Conservation (phyloP, 2,888 invertebrate species). For the Reticulitermes lucifugus region DNA sequence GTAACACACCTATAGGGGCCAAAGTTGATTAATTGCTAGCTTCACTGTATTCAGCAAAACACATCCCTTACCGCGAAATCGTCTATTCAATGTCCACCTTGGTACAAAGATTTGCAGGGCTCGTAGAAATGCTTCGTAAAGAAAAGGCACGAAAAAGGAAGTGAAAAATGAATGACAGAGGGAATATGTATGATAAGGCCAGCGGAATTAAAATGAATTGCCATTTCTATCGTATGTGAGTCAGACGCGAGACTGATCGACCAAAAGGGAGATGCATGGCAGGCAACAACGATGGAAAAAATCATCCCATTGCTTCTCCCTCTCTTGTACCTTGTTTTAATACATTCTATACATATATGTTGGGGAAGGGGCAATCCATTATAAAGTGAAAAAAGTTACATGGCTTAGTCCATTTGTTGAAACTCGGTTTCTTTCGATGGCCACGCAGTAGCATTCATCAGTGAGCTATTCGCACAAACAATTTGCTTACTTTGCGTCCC, state of each 20-base stretch:
- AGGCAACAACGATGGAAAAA: not conserved
- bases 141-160: too few relatives aligned
- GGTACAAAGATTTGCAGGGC: too few relatives aligned
- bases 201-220: not conserved
- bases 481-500: conserved; percentile 41
- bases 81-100: too few relatives aligned
- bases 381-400: conserved; percentile 39
- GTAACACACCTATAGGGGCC: too few relatives aligned
- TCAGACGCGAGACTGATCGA: not conserved
- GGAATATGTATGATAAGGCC: not conserved
- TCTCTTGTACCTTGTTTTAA: not conserved
- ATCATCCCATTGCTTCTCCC: not conserved
- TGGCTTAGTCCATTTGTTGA: conserved; percentile 35
- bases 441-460: conserved; percentile 18
- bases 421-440: conserved; percentile 10
- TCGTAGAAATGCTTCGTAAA: too few relatives aligned
- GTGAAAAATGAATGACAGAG: not conserved
- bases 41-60: too few relatives aligned
- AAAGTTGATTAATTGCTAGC: too few relatives aligned
- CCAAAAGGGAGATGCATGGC: not conserved
- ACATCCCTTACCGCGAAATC: too few relatives aligned
- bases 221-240: not conserved
- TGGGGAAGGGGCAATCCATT: conserved; percentile 26
- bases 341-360: not conserved
- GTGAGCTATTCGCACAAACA: conserved; percentile 40